Evolutionary conservation across 2,888 invertebrate genomes (phyloP), one percentile per base, ranked within the genome.

Genomic region (Hyposoter didymator): DNA sequence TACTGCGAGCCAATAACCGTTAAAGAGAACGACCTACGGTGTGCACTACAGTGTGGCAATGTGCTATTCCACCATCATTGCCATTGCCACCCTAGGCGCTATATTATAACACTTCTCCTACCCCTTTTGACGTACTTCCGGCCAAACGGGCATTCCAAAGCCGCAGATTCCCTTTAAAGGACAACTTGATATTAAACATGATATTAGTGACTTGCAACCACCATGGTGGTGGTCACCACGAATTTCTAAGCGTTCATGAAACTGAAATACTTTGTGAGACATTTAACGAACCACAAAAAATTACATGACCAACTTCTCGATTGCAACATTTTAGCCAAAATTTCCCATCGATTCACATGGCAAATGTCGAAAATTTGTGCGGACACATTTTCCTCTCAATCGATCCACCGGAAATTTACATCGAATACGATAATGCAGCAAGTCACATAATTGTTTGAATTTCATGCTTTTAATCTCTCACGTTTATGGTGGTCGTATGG

Each of bases 1-100:
- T 93, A 92, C 92, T 90, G 90, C 89, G 88, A 90, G 90, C 92
- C 93, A 92, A 93, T 93, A 93, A 93, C 92, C 91, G 92, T 93
- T 93, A 93, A 92, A 92, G 92, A 91, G 92, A 92, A 93, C 93
- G 92, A 92, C 92, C 91, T 89, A 89, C 90, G 89, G 90, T 90
- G 85, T 83, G 86, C 76, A 72, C 84, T 79, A 85, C 85, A 87
- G 81, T 84, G 76, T 85, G 75, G 75, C 72, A 72, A 80, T 73
- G 80, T 73, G 82, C 64, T 78, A 64, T 62, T 76, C 72, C 52
- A 73, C 84, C 82, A 75, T 79, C 86, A 75, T 79, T 86, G 89
- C 90, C 90, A 89, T 70, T 19, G 55, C 52, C 69, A 70, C n/a
- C 78, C 73, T 72, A 62, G 55, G 70, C 76, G 55, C 78, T 47